These are phyloP conservation scores for Suillia variegata DNA, from an alignment of 2,888 invertebrate genomes.

Conservation along the genomic window DNA sequence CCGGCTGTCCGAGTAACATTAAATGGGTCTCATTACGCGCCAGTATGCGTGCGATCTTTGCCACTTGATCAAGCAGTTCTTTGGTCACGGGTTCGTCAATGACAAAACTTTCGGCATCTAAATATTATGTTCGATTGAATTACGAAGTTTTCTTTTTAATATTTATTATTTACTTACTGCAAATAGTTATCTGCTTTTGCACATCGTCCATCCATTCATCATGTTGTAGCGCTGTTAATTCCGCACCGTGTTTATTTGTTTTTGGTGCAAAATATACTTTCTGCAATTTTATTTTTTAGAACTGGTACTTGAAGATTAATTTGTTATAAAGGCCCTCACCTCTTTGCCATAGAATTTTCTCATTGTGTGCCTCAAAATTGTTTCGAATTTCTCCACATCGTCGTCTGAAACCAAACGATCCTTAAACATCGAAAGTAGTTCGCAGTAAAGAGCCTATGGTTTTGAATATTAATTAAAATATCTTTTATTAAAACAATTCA, in stretches of 20 bases:
- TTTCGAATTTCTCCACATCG: constrained; percentile 70
- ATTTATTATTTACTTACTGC: too few relatives aligned
- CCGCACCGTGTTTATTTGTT: constrained; percentile 29
- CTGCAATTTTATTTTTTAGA: constrained; percentile 39
- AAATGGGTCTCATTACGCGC: constrained; percentile 63
- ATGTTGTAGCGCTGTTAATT: constrained; percentile 61
- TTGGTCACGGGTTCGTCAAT: constrained; percentile 69
- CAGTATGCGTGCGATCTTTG: constrained; percentile 69
- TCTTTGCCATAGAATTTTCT: constrained; percentile 56
- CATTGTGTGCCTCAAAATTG: constrained; percentile 66
- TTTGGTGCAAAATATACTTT: constrained; percentile 57
- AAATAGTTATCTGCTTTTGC: constrained; percentile 69
- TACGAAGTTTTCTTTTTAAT: not conserved
- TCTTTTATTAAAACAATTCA: constrained; percentile 9
- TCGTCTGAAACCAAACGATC: constrained; percentile 73
- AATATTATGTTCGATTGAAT: not conserved
- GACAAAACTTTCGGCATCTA: constrained; percentile 70
- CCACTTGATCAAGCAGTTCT: constrained; percentile 71
- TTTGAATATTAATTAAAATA: not conserved
- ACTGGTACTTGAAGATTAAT: not conserved
- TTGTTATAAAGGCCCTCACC: too few relatives aligned
- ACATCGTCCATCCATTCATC: constrained; percentile 70
- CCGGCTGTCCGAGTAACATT: constrained; percentile 72
- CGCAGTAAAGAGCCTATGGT: constrained; percentile 72
- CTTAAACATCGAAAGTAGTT: constrained; percentile 76